Evolutionary conservation across 2,888 invertebrate genomes (phyloP), one percentile per base, ranked within the genome.

Genomic region (Prostheceraeus crozeri): DNA sequence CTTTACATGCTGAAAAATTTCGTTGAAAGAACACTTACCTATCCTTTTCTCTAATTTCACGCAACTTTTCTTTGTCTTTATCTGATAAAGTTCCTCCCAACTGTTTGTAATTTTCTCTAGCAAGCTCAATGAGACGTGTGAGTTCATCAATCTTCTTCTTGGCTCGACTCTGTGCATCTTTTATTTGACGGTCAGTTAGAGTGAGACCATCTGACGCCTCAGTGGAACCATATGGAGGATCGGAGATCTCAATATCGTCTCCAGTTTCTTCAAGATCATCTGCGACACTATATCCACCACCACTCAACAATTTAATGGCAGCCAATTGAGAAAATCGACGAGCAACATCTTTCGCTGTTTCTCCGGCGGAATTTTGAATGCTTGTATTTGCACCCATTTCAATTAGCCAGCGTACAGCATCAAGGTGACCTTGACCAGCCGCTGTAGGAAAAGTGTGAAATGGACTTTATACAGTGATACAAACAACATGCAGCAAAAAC

Each of bases 381-480:
- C 67, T 67, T 68, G 72, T 67, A 61, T 74, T 72, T 30, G 75
- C 75, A 10, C 76, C 76, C 71, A 73, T 75, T 67, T 76, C 76
- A 10, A 76, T 70, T 59, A 76, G 64, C 76, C 76, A 76, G 61
- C 74, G 72, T 51, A 76, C 66, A n/a, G 76, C 64, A 45, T 72
- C 69, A 0, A 75, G 59, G 63, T 76, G 74, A 51, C 76, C 76
- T 56, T 77, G 73, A 21, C 76, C 76, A 46, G 76, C 74, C 62
- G 76, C 76, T 76, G 65, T 21, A 64, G 64, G 23, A n/a, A n/a
- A n/a, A n/a, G n/a, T n/a, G n/a, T n/a, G n/a, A n/a, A n/a, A n/a
- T n/a, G n/a, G n/a, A 10, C 45, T 14, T 10, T 11, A 45, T 45
- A 11, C 45, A 45, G 45, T 14, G 10, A 45, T 11, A 11, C 8